phyloP scores from a whole-genome alignment of 2,888 invertebrate genomes.

The Melanophora roralis region DNA sequence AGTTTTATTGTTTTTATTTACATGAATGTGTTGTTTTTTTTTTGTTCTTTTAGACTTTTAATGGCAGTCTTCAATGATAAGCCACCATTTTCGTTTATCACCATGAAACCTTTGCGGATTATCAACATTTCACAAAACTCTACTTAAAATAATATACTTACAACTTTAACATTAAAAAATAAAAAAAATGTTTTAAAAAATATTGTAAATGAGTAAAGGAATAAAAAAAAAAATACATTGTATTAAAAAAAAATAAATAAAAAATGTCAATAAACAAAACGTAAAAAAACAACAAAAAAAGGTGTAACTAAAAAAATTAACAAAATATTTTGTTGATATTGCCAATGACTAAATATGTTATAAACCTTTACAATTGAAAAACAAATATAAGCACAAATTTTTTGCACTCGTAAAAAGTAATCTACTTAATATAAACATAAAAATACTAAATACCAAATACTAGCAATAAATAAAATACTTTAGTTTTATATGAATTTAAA shows the following conservation, averaged over 20 bases:
- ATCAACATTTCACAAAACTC: conserved; percentile 19
- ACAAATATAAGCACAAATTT: not conserved
- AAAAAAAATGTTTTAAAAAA: not conserved
- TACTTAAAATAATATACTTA: conserved; percentile 17
- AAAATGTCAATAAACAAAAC: not conserved
- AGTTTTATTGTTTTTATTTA: not conserved
- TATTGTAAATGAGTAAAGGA: too few species aligned
- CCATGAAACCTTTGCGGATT: conserved; percentile 29
- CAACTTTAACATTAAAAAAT: conserved; percentile 18
- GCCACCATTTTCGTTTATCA: conserved; percentile 5
- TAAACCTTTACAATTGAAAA: not conserved
- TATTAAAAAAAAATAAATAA: not conserved
- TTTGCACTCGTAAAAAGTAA: not conserved
- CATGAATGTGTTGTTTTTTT: not conserved
- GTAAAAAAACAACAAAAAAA: conserved; percentile 3
- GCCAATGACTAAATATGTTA: conserved; percentile 39
- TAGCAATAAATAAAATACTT: not conserved
- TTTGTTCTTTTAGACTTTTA: conserved; percentile 28
- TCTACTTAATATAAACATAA: not conserved
- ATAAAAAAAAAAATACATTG: conserved; percentile 1
- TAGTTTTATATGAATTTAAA: not conserved
- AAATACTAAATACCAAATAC: conserved; percentile 2
- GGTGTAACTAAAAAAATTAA: conserved; percentile 5
- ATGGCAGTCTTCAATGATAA: conserved; percentile 16
- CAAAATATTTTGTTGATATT: conserved; percentile 23